Conservation (phyloP, 1,140 invertebrate species). For the Bradysia coprophila region DNA sequence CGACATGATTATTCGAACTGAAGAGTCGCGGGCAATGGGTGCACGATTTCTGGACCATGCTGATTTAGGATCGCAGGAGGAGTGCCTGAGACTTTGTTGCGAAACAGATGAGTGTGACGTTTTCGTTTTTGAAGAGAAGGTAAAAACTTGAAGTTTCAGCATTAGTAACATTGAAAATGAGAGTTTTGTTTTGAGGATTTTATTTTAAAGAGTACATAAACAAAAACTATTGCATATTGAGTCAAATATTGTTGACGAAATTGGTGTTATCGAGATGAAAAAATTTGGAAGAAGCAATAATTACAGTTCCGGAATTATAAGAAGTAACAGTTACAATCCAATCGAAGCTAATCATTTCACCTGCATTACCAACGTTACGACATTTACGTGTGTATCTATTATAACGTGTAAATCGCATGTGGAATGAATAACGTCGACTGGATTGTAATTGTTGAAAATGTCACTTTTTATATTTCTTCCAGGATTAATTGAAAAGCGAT, state of each 20-base stretch:
- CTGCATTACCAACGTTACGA: too few relatives aligned
- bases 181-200: not conserved
- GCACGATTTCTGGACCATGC: conserved; percentile 75
- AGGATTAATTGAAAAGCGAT: too few relatives aligned
- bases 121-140: conserved; percentile 84
- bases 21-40: conserved; percentile 70
- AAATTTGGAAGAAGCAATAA: too few relatives aligned
- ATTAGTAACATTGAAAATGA: not conserved
- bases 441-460: too few relatives aligned
- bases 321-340: too few relatives aligned
- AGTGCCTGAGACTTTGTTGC: conserved; percentile 73
- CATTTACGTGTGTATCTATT: too few relatives aligned
- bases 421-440: too few relatives aligned
- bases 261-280: not conserved
- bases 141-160: conserved; percentile 22
- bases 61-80: conserved; percentile 54
- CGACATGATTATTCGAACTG: conserved; percentile 79
- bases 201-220: too few relatives aligned
- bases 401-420: too few relatives aligned
- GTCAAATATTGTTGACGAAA: not conserved
- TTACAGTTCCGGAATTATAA: too few relatives aligned
- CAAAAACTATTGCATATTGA: not conserved
- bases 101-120: conserved; percentile 73
- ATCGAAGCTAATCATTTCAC: too few relatives aligned
- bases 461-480: too few relatives aligned